Conservation (phyloP, 2,113 vertebrate species). For the Oryzias woworae region DNA sequence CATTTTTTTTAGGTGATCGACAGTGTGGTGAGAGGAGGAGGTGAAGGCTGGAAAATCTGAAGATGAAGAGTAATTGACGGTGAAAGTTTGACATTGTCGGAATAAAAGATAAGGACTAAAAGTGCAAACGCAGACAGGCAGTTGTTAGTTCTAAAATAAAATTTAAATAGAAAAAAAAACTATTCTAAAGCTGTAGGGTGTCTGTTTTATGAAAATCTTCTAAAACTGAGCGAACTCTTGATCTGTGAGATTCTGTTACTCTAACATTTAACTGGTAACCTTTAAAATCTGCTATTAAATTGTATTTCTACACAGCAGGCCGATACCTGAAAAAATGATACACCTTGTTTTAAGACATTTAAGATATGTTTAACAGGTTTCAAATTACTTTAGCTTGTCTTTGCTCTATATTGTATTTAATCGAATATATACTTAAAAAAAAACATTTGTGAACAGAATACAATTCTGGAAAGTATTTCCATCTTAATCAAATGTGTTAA, state of each 20-base stretch:
- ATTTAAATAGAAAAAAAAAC: conserved; percentile 24
- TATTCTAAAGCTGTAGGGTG: conserved; percentile 4
- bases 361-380: too few relatives aligned
- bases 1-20: conserved; percentile 8
- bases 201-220: conserved; percentile 56
- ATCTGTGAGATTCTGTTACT: conserved; percentile 45
- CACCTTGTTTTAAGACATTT: too few relatives aligned
- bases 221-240: conserved; percentile 58
- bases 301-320: too few relatives aligned
- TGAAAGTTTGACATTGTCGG: conserved; percentile 4
- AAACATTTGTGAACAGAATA: too few relatives aligned
- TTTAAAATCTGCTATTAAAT: background rate
- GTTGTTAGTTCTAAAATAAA: background rate
- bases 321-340: too few relatives aligned
- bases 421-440: too few relatives aligned
- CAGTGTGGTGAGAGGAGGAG: background rate
- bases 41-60: too few relatives aligned
- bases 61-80: too few relatives aligned
- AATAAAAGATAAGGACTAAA: background rate
- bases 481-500: too few relatives aligned
- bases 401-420: too few relatives aligned
- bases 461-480: too few relatives aligned
- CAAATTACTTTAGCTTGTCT: too few relatives aligned
- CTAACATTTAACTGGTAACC: conserved; percentile 53
- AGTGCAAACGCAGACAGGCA: background rate